phyloP scores from a whole-genome alignment of 2,113 vertebrate genomes.

The Nettapus auritus region DNA sequence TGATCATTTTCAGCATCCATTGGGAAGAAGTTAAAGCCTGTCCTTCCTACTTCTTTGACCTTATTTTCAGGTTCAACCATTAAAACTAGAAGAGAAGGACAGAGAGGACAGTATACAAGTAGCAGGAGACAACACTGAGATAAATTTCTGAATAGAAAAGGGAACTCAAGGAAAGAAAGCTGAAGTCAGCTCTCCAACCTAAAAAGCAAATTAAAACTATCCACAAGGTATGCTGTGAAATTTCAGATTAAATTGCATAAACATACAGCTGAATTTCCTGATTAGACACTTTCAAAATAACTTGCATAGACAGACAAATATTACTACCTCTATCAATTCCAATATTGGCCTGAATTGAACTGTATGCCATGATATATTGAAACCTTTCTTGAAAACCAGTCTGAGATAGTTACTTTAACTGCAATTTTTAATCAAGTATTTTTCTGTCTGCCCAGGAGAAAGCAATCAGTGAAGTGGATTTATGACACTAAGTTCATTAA shows the following conservation, averaged over 20 bases:
- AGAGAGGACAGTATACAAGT: background rate
- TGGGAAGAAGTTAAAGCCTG: background rate
- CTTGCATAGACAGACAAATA: background rate
- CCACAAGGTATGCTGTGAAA: background rate
- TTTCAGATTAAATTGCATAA: background rate
- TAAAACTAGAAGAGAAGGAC: background rate
- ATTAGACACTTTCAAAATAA: background rate
- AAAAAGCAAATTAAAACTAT: background rate
- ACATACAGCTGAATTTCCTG: background rate
- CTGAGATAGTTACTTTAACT: background rate
- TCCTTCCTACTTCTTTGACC: background rate
- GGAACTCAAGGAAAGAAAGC: background rate
- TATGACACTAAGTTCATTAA: slow-evolving; percentile 72
- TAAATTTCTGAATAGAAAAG: background rate
- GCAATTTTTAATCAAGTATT: slow-evolving; percentile 40
- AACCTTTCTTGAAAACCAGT: background rate
- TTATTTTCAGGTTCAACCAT: background rate
- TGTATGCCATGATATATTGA: background rate
- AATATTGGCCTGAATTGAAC: background rate
- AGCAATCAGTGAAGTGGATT: slow-evolving; percentile 45
- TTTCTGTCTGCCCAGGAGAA: slow-evolving; percentile 17
- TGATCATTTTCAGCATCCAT: background rate
- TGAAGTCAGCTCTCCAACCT: background rate
- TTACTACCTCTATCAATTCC: background rate
- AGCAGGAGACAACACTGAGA: background rate